These are phyloP conservation scores for Micronycteris hirsuta DNA, from an alignment of 2,113 vertebrate species.

Conservation along the genomic window DNA sequence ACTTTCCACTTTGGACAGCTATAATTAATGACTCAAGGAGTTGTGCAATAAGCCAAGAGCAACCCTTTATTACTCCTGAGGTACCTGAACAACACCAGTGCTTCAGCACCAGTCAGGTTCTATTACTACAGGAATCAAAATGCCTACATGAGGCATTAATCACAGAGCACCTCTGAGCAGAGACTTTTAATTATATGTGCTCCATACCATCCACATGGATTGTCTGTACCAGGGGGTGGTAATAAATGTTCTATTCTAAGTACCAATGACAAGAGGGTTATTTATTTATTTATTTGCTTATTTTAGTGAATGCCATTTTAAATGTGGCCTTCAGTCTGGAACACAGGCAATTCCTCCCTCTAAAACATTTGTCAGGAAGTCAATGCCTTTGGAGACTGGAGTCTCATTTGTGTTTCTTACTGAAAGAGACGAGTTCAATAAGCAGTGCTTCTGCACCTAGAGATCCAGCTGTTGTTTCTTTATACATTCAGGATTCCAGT, in stretches of 20 bases:
- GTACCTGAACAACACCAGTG: constrained; percentile 51
- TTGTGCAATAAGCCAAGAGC: constrained; percentile 75
- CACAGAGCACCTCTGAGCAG: constrained; percentile 47
- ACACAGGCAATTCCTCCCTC: not conserved
- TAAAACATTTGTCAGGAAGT: not conserved
- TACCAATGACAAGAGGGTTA: constrained; percentile 16
- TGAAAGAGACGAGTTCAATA: not conserved
- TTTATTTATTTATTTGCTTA: not conserved
- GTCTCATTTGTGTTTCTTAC: not conserved
- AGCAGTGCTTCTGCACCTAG: not conserved
- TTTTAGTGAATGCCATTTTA: not conserved
- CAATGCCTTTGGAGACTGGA: not conserved
- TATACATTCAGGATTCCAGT: not conserved
- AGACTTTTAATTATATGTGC: constrained; percentile 76
- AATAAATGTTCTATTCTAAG: constrained; percentile 64
- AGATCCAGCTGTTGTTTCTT: not conserved
- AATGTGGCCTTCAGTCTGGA: not conserved
- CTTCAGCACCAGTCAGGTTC: constrained; percentile 76
- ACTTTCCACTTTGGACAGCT: constrained; percentile 82
- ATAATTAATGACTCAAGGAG: constrained; percentile 85
- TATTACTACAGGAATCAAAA: constrained; percentile 78
- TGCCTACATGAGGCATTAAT: constrained; percentile 79
- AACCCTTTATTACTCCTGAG: constrained; percentile 80
- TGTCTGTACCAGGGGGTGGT: not conserved
- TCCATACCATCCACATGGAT: not conserved